A percentile compares a stretch with the other conserved stretches of the same genome.
Conservation (phyloP, 2,797 vertebrate genomes). For the Onychomys arenicola region DNA sequence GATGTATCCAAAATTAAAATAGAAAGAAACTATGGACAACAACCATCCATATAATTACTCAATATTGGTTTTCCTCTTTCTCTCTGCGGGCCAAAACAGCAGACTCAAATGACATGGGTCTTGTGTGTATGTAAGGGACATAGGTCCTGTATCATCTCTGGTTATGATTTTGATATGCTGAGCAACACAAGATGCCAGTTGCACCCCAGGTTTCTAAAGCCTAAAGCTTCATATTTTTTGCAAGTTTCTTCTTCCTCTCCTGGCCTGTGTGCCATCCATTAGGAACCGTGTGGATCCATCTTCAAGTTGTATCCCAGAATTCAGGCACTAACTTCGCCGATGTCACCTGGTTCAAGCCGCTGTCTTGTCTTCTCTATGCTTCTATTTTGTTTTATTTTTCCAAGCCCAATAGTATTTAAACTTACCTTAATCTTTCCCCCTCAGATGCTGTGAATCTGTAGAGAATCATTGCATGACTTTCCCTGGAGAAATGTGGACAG, state of each 20-base stretch:
- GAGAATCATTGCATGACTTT: neutral
- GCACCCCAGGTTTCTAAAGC: neutral
- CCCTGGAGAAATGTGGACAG: neutral
- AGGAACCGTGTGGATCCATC: neutral
- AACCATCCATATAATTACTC: neutral
- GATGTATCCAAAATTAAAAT: constrained; percentile 30
- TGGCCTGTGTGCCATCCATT: neutral
- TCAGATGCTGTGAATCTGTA: neutral
- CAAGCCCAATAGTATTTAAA: neutral
- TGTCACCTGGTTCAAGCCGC: neutral
- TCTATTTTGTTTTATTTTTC: neutral
- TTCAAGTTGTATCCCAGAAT: neutral
- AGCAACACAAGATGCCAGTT: neutral
- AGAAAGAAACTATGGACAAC: neutral
- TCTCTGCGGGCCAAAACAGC: neutral
- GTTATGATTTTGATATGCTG: neutral
- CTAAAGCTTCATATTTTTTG: neutral
- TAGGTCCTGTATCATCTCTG: neutral
- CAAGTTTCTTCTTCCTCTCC: neutral
- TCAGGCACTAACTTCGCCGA: neutral
- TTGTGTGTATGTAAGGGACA: neutral
- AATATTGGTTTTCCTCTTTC: neutral
- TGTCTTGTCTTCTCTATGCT: neutral
- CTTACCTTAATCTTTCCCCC: neutral
- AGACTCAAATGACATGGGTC: neutral